Percentiles rank a stretch among this genome's conserved stretches.
These are phyloP conservation scores for Motacilla alba DNA, from an alignment of 2,113 vertebrate genomes.

Conservation along the genomic window DNA sequence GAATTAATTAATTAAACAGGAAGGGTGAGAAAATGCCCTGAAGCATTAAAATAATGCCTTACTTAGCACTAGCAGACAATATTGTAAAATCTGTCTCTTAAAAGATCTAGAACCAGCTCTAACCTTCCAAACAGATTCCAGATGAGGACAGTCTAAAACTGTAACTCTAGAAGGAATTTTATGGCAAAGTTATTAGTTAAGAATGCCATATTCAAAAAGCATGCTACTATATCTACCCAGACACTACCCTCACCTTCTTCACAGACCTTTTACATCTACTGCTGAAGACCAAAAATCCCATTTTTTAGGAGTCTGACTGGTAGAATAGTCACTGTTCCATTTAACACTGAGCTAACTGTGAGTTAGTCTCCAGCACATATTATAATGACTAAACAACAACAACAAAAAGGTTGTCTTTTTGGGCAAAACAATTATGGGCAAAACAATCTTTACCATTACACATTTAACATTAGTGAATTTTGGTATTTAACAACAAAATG, in stretches of 20 bases:
- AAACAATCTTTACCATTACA: neutral
- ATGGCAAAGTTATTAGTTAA: neutral
- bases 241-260: neutral
- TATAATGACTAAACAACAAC: neutral
- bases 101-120: neutral
- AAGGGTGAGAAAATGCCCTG: neutral
- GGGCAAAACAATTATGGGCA: neutral
- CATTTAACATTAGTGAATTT: neutral
- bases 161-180: neutral
- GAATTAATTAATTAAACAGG: constrained; percentile 20
- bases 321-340: neutral
- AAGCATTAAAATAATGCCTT: neutral
- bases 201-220: neutral
- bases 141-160: neutral
- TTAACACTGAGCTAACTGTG: neutral
- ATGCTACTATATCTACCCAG: neutral
- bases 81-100: neutral
- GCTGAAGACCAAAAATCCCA: neutral
- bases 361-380: neutral
- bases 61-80: neutral
- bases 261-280: neutral
- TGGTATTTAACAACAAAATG: neutral
- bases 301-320: neutral
- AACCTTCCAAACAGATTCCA: neutral
- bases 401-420: neutral